Percentiles rank a stretch among this genome's conserved stretches.
Evolutionary conservation across 1,140 invertebrate species (phyloP).

Genomic region (Orius insidiosus): DNA sequence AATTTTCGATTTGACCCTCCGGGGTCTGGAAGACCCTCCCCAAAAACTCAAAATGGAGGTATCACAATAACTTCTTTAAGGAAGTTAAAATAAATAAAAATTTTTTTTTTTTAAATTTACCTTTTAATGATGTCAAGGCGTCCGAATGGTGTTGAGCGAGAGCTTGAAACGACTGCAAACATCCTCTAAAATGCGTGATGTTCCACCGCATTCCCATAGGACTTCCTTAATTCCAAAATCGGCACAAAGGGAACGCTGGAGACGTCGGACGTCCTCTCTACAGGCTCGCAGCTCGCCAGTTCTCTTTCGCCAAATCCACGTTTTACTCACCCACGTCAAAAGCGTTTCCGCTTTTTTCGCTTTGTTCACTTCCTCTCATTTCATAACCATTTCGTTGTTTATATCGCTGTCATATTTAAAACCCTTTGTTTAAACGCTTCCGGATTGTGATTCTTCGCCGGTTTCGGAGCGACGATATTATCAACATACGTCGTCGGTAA

Average conservation of each 20-base stretch:
- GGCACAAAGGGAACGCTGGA: slow-evolving; percentile 35
- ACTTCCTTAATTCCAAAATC: slow-evolving; percentile 39
- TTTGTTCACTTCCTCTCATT: neutral
- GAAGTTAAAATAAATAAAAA: too few relatives aligned
- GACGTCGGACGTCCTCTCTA: slow-evolving; percentile 46
- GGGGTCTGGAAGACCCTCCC: too few relatives aligned
- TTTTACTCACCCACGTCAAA: slow-evolving; percentile 40
- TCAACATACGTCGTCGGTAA: slow-evolving; percentile 69
- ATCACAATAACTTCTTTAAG: too few relatives aligned
- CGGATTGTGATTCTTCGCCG: neutral
- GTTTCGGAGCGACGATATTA: slow-evolving; percentile 31
- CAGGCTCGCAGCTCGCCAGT: slow-evolving; percentile 36
- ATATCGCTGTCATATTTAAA: neutral
- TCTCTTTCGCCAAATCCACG: slow-evolving; percentile 37
- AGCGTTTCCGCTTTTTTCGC: slow-evolving; percentile 13
- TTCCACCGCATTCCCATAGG: slow-evolving; percentile 73
- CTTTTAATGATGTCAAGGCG: slow-evolving; percentile 41
- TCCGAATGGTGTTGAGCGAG: slow-evolving; percentile 50
- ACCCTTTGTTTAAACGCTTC: slow-evolving; percentile 11
- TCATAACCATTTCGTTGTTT: neutral
- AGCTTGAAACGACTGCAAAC: slow-evolving; percentile 49
- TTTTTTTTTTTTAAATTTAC: too few relatives aligned
- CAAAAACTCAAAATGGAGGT: too few relatives aligned
- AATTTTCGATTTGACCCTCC: too few relatives aligned
- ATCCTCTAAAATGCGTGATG: slow-evolving; percentile 66